phyloP scores from a whole-genome alignment of 2,888 invertebrate genomes.

The Spilosoma lubricipeda region DNA sequence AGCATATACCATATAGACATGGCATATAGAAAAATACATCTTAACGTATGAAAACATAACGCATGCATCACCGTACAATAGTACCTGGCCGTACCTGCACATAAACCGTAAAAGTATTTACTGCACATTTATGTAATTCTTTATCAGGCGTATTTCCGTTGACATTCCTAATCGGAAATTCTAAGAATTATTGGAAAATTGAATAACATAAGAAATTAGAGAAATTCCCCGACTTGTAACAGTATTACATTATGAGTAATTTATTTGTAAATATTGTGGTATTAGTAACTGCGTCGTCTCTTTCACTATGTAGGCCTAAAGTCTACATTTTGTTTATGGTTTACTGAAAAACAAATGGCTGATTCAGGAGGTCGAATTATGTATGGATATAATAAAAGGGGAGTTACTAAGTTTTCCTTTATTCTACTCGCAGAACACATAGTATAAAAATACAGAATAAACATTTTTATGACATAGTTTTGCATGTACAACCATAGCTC shows the following conservation, averaged over 20 bases:
- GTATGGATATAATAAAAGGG: neutral
- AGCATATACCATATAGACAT: too few species aligned
- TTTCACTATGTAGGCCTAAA: neutral
- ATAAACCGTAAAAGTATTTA: neutral
- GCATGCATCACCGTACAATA: neutral
- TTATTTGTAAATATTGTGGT: neutral
- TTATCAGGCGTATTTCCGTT: conserved; percentile 36
- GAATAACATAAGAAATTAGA: conserved; percentile 1
- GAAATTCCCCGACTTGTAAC: neutral
- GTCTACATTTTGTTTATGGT: neutral
- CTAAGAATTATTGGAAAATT: conserved; percentile 26
- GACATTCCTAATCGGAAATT: conserved; percentile 26
- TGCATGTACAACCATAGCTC: too few species aligned
- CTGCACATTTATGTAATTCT: conserved; percentile 16
- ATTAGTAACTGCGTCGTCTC: neutral
- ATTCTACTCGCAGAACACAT: neutral
- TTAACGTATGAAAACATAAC: neutral
- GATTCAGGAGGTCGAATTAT: neutral
- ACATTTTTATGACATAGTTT: too few species aligned
- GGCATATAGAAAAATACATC: neutral
- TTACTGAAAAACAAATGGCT: neutral
- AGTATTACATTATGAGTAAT: neutral
- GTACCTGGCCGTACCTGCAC: conserved; percentile 14
- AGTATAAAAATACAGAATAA: neutral
- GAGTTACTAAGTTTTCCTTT: neutral